Percentiles rank a stretch among this genome's conserved stretches.
These are phyloP conservation scores for Drosophila tristis DNA, from an alignment of 1,140 invertebrate species.

Conservation along the genomic window DNA sequence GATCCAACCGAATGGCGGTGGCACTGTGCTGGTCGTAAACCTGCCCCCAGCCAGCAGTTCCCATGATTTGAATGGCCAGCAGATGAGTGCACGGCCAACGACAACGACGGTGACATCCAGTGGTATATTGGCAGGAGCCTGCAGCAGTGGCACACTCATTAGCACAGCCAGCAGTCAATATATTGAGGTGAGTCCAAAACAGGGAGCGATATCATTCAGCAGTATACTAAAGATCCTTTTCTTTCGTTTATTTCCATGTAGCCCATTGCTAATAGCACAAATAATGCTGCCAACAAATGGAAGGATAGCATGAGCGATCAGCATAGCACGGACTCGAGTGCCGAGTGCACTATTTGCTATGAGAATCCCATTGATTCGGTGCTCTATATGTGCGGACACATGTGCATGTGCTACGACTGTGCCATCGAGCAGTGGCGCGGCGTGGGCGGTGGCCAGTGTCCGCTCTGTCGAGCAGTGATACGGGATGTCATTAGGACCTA, in stretches of 20 bases:
- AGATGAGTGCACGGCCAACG: constrained; percentile 44
- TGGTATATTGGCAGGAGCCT: constrained; percentile 80
- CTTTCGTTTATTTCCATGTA: not conserved
- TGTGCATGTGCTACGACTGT: constrained; percentile 99
- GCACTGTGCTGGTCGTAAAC: constrained; percentile 91
- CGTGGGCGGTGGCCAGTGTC: constrained; percentile 95
- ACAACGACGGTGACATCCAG: constrained; percentile 54
- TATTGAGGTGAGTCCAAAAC: constrained; percentile 85
- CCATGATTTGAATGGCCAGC: constrained; percentile 65
- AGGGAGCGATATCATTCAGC: not conserved
- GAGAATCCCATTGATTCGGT: constrained; percentile 96
- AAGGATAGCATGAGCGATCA: constrained; percentile 75
- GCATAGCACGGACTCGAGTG: constrained; percentile 85
- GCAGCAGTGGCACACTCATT: constrained; percentile 84
- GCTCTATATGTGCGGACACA: constrained; percentile 98
- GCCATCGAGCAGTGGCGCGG: constrained; percentile 95
- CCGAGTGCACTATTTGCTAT: constrained; percentile 97
- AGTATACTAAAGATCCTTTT: constrained; percentile 2
- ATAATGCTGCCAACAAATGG: constrained; percentile 66
- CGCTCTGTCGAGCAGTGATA: constrained; percentile 96
- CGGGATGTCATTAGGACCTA: constrained; percentile 98
- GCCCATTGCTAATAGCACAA: constrained; percentile 68
- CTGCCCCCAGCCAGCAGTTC: constrained; percentile 88
- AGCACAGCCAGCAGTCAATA: constrained; percentile 87
- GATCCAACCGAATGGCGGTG: constrained; percentile 87